These are phyloP conservation scores for Philotrypesis tridentata DNA, from an alignment of 1,140 invertebrate species.

Conservation along the genomic window DNA sequence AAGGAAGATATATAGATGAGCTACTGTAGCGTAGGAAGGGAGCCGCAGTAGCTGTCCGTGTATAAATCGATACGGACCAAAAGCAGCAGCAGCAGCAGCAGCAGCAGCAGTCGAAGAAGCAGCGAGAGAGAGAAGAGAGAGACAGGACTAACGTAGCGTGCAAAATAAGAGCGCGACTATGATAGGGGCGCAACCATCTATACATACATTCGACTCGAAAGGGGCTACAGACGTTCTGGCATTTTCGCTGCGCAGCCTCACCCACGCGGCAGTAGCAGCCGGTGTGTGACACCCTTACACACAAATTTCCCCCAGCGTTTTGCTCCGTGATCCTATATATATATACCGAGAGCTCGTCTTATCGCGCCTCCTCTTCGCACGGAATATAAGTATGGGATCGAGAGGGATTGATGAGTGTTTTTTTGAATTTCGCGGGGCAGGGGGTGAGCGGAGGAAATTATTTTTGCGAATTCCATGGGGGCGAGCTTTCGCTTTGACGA, in stretches of 20 bases:
- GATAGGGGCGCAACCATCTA: background rate
- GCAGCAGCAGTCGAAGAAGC: constrained; percentile 50
- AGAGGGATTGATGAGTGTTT: too few relatives aligned
- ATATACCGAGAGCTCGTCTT: too few relatives aligned
- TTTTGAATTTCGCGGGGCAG: too few relatives aligned
- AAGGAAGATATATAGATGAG: background rate
- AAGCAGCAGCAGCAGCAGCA: background rate
- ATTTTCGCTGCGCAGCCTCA: background rate
- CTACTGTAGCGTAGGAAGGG: constrained; percentile 11
- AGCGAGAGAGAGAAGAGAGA: too few relatives aligned
- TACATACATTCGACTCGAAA: background rate
- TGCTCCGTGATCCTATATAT: too few relatives aligned
- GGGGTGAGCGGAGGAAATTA: too few relatives aligned
- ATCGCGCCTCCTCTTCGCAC: too few relatives aligned
- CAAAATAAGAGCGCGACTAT: constrained; percentile 26
- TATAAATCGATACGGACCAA: constrained; percentile 54
- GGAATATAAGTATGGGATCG: too few relatives aligned
- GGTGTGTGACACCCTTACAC: background rate
- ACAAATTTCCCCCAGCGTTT: too few relatives aligned
- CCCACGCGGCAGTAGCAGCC: too few relatives aligned
- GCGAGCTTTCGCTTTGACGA: too few relatives aligned
- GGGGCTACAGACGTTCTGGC: background rate
- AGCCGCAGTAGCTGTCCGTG: background rate
- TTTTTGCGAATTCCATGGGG: too few relatives aligned
- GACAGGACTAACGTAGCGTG: background rate